phyloP scores from a whole-genome alignment of 1,140 invertebrate genomes.

The Pygmarrhopalites habei region DNA sequence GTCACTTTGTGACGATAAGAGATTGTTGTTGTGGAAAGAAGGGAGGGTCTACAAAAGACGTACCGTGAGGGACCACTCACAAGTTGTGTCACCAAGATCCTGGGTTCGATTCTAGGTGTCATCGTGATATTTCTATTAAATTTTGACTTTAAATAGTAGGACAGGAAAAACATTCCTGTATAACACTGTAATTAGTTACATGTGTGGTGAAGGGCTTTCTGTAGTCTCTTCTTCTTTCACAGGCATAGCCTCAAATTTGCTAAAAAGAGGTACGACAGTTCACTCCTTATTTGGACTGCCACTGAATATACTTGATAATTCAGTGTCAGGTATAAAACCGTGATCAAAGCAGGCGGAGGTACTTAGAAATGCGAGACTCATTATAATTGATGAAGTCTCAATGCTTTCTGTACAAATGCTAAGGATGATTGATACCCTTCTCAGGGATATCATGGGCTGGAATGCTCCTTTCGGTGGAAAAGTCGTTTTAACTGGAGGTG shows the following conservation, averaged over 20 bases:
- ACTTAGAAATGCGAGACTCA: conserved; percentile 9
- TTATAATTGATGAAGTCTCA: conserved; percentile 21
- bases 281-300: conserved; percentile 50
- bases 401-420: neutral
- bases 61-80: too few species aligned
- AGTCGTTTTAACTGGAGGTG: conserved; percentile 40
- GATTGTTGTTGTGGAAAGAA: too few species aligned
- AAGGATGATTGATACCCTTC: conserved; percentile 10
- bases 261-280: conserved; percentile 48
- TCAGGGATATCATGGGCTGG: conserved; percentile 30
- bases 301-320: conserved; percentile 14
- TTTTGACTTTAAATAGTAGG: too few species aligned
- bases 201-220: conserved; percentile 40
- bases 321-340: too few species aligned
- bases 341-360: too few species aligned
- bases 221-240: conserved; percentile 49
- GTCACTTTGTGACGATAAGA: too few species aligned
- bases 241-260: conserved; percentile 50
- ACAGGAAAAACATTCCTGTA: conserved; percentile 41
- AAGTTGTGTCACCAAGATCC: too few species aligned
- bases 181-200: conserved; percentile 29
- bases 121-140: too few species aligned
- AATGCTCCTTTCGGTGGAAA: conserved; percentile 33
- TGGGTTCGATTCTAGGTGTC: too few species aligned
- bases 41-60: too few species aligned